A percentile compares a stretch with the other conserved stretches of the same genome.
Conservation (phyloP, 2,113 vertebrate species). For the Motacilla alba region DNA sequence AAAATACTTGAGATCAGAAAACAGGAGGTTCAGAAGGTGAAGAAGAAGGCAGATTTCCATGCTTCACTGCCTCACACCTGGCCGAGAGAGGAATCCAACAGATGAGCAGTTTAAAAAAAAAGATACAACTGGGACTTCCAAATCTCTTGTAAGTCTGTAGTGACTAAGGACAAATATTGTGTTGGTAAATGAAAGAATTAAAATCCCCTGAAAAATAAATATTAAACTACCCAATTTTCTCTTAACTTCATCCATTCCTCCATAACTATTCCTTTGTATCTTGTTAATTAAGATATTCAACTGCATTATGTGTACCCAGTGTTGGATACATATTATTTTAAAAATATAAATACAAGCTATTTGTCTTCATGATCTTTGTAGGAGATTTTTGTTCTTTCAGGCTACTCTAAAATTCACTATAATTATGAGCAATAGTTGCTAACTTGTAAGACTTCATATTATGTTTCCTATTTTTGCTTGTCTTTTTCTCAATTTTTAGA, state of each 20-base stretch:
- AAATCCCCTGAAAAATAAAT: neutral
- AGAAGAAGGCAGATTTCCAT: neutral
- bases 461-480: neutral
- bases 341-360: neutral
- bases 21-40: neutral
- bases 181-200: neutral
- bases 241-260: neutral
- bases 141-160: neutral
- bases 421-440: neutral
- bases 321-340: neutral
- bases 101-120: neutral
- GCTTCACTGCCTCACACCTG: conserved; percentile 32
- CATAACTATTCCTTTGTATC: neutral
- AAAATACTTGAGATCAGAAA: neutral
- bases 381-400: neutral
- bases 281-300: neutral
- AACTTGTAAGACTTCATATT: neutral
- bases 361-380: neutral
- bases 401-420: neutral
- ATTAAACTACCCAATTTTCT: neutral
- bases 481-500: neutral
- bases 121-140: neutral
- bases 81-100: neutral
- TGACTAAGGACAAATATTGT: neutral
- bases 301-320: neutral